Base-by-base conservation (phyloP, 2,113 vertebrate species). In the Myotis davidii region DNA sequence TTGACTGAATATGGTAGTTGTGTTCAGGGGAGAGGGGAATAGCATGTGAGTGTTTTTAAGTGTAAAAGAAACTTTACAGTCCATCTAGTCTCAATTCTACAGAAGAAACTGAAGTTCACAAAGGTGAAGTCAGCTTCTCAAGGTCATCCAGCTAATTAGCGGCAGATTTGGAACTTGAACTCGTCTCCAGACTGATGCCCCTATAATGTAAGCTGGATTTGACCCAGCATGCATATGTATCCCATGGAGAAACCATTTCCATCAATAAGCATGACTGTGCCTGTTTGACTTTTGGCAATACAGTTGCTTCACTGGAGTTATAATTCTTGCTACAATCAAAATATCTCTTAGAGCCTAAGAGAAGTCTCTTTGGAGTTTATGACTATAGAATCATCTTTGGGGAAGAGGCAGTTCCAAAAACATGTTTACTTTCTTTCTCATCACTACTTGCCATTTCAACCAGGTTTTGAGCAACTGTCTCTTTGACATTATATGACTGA, bases 81-180 rank as follows among this genome's bases (percentile, higher is more conserved):
- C 37, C 29, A 69, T 70, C 39, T 48, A 17, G 9, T 92, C 34
- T 88, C 67, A 90, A 37, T 76, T 83, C 88, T 92, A 87, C 6
- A 29, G 73, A 90, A 89, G 32, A 88, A 85, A 94, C 18, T 42
- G 18, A 83, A 91, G 42, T 69, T 83, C 29, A 69, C 10, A 20
- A 82, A 85, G 6, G 10, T 78, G 37, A 45, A 85, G 48, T 76
- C 16, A 0, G 16, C 79, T 92, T 76, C 14, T 92, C 95, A 95
- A 92, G 67, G 85, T 96, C 93, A 95, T 17, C 65, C 37, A 72
- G 32, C 32, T 95, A 48, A 81, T 96, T 90, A 92, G 37, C 25
- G 54, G 27, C 32, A 77, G 23, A 61, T 39, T 34, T 70, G 42
- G 16, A 88, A 88, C 6, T 83, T 79, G 85, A 92, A 90, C 54